Evolutionary conservation across 2,797 vertebrate species (phyloP).

Genomic region (Leucoraja ocellata): DNA sequence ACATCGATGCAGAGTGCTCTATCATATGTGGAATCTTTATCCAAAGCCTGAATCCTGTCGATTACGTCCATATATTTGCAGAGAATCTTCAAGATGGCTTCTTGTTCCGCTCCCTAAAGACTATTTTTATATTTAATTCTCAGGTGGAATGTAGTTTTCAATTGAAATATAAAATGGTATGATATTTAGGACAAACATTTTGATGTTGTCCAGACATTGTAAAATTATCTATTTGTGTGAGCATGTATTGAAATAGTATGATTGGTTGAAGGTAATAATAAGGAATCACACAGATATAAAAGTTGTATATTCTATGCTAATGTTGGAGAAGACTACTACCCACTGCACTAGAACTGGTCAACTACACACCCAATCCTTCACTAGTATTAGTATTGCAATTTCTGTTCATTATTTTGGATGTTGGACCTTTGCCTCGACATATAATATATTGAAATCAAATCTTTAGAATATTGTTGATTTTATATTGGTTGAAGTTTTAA

Average conservation of each 20-base stretch:
- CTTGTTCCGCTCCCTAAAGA: slow-evolving; percentile 16
- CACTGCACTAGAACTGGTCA: neutral
- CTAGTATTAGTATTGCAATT: neutral
- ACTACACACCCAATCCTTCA: neutral
- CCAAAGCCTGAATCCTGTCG: slow-evolving; percentile 45
- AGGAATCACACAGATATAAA: neutral
- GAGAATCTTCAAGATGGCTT: slow-evolving; percentile 3
- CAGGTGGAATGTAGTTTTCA: neutral
- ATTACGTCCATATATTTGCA: slow-evolving; percentile 5
- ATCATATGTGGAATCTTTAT: slow-evolving; percentile 74
- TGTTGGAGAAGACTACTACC: neutral
- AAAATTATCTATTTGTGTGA: neutral
- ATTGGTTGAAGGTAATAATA: neutral
- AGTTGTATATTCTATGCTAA: neutral
- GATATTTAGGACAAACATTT: neutral
- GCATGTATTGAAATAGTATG: neutral
- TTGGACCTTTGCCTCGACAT: neutral
- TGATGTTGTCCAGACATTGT: neutral
- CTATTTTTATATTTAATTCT: slow-evolving; percentile 25
- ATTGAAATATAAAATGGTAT: neutral
- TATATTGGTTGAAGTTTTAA: neutral
- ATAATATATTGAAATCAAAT: neutral
- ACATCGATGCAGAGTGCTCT: slow-evolving; percentile 89
- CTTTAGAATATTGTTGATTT: neutral
- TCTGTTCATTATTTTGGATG: neutral